Percentiles rank a stretch among this genome's conserved stretches.
Evolutionary conservation across 2,113 vertebrate genomes (phyloP).

Genomic region (Chaetura pelagica): DNA sequence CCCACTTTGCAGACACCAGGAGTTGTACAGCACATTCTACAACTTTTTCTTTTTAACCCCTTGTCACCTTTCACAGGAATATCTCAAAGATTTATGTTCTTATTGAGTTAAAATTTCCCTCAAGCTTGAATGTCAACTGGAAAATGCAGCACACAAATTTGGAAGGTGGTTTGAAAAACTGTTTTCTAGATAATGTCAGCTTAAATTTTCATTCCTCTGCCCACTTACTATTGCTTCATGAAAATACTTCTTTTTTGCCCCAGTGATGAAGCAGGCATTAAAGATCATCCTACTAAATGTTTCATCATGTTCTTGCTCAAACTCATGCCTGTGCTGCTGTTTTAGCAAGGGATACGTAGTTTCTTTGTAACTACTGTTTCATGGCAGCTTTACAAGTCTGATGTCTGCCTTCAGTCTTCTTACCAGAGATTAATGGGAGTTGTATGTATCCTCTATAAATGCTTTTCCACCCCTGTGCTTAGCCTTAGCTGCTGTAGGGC

Average conservation of each 20-base stretch:
- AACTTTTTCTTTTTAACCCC: accelerated
- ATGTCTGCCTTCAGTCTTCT: neutral
- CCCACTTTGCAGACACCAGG: neutral
- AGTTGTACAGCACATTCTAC: neutral
- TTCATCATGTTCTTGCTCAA: neutral
- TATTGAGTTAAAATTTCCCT: neutral
- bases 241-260: neutral
- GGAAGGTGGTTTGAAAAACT: neutral
- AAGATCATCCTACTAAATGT: neutral
- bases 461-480: neutral
- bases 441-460: neutral
- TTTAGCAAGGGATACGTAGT: neutral
- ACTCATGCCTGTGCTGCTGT: neutral
- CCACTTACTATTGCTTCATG: neutral
- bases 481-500: neutral
- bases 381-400: accelerated
- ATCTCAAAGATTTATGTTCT: neutral
- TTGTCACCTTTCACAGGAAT: neutral
- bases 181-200: neutral
- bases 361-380: neutral
- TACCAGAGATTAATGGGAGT: neutral
- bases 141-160: neutral
- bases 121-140: neutral
- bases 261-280: too few species aligned
- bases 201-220: neutral